phyloP scores from a whole-genome alignment of 2,888 invertebrate genomes.

The Rhingia campestris region DNA sequence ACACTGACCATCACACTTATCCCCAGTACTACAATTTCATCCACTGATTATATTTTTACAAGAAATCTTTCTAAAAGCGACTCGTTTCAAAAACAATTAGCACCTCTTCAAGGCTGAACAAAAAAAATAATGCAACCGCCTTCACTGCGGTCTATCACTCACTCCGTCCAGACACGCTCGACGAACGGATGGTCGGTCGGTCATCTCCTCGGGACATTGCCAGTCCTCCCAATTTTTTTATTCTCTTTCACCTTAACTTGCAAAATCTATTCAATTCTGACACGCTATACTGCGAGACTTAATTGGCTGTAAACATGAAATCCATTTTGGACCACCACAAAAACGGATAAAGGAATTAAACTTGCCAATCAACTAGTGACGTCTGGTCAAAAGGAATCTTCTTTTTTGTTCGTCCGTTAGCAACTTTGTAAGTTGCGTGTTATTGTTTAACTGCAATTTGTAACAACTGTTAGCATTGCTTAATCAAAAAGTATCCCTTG shows the following conservation, averaged over 20 bases:
- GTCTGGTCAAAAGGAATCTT: constrained; percentile 39
- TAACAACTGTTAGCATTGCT: constrained; percentile 63
- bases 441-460: not conserved
- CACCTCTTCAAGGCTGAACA: constrained; percentile 49
- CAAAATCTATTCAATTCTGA: constrained; percentile 49
- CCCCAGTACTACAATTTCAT: not conserved
- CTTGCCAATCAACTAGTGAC: constrained; percentile 63
- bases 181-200: too few species aligned
- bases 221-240: not conserved
- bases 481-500: constrained; percentile 66
- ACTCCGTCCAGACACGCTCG: constrained; percentile 37
- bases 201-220: not conserved
- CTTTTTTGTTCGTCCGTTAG: constrained; percentile 16
- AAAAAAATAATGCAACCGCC: not conserved
- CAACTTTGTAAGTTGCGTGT: constrained; percentile 6
- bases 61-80: constrained; percentile 2
- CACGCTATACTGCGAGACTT: constrained; percentile 57
- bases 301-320: constrained; percentile 71
- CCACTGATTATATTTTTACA: not conserved
- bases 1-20: not conserved
- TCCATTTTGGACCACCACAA: constrained; percentile 19
- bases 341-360: constrained; percentile 44
- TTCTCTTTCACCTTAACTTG: constrained; percentile 29
- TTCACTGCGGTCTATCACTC: constrained; percentile 43
- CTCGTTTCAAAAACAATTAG: constrained; percentile 57